These are phyloP conservation scores for Eudyptes chrysolophus DNA, from an alignment of 2,113 vertebrate genomes.

Conservation along the genomic window DNA sequence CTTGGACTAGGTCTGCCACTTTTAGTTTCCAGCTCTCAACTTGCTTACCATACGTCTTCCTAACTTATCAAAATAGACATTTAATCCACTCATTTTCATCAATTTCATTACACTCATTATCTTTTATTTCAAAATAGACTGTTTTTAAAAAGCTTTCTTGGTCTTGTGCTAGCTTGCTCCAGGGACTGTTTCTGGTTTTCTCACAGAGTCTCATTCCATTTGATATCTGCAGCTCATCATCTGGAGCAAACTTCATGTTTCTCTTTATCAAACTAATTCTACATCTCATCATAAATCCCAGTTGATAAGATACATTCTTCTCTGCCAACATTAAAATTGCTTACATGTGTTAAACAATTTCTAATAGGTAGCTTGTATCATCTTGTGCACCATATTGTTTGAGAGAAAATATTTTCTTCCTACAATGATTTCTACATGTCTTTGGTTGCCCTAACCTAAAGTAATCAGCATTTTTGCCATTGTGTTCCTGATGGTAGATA, in stretches of 20 bases:
- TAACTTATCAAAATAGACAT: not conserved
- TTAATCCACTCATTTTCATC: not conserved
- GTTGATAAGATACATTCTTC: not conserved
- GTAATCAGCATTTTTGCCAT: not conserved
- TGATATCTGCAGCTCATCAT: not conserved
- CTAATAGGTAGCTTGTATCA: not conserved
- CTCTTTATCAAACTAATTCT: not conserved
- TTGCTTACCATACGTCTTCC: not conserved
- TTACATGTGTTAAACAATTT: not conserved
- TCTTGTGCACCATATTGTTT: not conserved
- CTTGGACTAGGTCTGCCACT: not conserved
- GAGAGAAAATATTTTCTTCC: not conserved
- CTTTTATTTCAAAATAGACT: not conserved
- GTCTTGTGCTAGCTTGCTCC: not conserved
- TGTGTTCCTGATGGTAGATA: not conserved
- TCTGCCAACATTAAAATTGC: not conserved
- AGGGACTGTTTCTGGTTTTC: not conserved
- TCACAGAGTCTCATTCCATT: not conserved
- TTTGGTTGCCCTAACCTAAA: not conserved
- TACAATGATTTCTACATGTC: not conserved
- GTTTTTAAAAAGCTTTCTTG: not conserved
- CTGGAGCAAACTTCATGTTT: not conserved
- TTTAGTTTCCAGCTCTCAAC: not conserved
- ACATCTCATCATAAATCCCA: not conserved
- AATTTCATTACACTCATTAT: not conserved